Base-by-base conservation (phyloP, 2,113 vertebrate species). In the Hiodon alosoides region DNA sequence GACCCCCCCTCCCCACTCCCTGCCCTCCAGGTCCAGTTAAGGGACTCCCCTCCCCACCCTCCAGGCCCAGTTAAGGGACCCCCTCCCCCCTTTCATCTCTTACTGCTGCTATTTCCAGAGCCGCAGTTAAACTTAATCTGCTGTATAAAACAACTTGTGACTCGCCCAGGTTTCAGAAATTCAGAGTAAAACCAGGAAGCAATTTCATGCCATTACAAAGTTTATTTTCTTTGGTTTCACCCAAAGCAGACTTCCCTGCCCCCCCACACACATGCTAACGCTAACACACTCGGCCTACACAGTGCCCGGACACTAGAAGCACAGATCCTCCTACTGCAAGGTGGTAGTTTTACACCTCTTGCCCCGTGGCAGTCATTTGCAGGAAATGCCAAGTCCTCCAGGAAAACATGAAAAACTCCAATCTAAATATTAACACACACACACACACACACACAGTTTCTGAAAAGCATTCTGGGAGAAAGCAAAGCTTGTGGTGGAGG, bases 141-240 rank as follows among this genome's bases (percentile, higher is more conserved):
- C 69, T 55, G 31, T 53, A 57, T 70, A 70, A 70, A 70, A 17
- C 31, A 55, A 14, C 66, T 17, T 54, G 51, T 17, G 16, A 55
- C 52, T 55, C 57, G 17, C 31, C 31, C 55, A 9, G 70, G 7
- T 11, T n/a, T 48, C 50, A 60, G 50, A 61, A 72, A 60, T 31
- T 48, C n/a, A 46, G 10, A 73, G 7, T 48, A 50, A 67, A 74
- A 67, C 73, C 62, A 74, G 73, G 62, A 71, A 66, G 61, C 60
- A 71, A 76, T 66, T 76, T 76, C 75, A 66, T 55, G 75, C 75
- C 16, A 57, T 72, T 76, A 71, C 46, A 53, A 17, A 48, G 51
- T 4, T 67, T 57, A 57, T 76, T 76, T 76, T 71, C 61, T 53
- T 71, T 76, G 75, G 69, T 31, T 16, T 9, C 17, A 62, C 55